phyloP scores from a whole-genome alignment of 2,797 vertebrate species.

The Catharus ustulatus region DNA sequence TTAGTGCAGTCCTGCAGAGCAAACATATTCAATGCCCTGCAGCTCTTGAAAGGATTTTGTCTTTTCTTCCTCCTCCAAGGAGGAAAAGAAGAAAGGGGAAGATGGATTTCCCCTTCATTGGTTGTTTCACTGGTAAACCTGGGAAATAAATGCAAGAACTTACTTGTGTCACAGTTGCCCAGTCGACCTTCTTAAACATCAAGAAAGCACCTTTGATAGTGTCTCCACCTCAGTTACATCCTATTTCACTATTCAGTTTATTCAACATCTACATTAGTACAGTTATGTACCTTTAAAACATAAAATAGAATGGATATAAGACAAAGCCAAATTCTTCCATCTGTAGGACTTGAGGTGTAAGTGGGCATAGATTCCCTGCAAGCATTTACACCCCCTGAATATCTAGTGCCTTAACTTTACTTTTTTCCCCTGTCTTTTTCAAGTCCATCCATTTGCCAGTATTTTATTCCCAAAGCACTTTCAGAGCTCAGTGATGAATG shows the following conservation, averaged over 20 bases:
- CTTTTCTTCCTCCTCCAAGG: background rate
- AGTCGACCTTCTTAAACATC: background rate
- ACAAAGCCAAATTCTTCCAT: background rate
- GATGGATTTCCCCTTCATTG: background rate
- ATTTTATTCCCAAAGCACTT: slow-evolving; percentile 20
- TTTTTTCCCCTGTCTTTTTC: background rate
- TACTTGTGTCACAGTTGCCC: background rate
- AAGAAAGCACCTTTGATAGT: background rate
- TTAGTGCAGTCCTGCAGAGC: background rate
- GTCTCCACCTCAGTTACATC: background rate
- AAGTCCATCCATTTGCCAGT: background rate
- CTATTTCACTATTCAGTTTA: background rate
- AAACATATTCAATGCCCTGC: background rate
- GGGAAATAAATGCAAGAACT: background rate
- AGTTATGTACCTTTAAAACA: background rate
- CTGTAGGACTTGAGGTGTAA: background rate
- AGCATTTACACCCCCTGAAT: background rate
- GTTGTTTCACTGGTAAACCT: background rate
- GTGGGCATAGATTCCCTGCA: background rate
- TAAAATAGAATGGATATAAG: background rate
- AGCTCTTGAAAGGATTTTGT: background rate
- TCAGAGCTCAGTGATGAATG: slow-evolving; percentile 31
- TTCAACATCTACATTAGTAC: background rate
- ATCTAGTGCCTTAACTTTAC: background rate
- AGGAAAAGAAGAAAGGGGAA: background rate